A percentile compares a stretch with the other conserved stretches of the same genome.
Conservation (phyloP, 1,140 invertebrate species). For the Choristoneura fumiferana region DNA sequence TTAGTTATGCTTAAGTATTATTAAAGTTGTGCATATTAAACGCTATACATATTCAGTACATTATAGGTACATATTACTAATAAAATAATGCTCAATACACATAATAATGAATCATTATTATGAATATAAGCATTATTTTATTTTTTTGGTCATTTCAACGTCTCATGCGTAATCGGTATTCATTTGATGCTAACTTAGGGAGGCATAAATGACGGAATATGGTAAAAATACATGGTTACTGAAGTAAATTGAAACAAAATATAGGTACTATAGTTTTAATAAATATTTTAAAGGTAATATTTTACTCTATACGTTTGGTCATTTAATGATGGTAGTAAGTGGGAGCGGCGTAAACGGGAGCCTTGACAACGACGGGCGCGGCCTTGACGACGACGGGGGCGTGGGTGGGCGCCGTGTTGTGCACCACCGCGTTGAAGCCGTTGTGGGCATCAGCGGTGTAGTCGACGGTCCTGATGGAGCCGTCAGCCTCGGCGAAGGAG, state of each 20-base stretch:
- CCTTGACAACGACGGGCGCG: constrained; percentile 33
- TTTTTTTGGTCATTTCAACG: too few species aligned
- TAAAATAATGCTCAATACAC: too few species aligned
- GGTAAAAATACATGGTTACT: too few species aligned
- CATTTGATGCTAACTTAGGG: too few species aligned
- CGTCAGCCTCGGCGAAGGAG: constrained; percentile 77
- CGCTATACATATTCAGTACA: too few species aligned
- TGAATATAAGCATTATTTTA: too few species aligned
- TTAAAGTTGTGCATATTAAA: too few species aligned
- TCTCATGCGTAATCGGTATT: too few species aligned
- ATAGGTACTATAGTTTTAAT: constrained; percentile 8
- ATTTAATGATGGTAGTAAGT: constrained; percentile 39
- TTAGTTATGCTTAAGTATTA: too few species aligned
- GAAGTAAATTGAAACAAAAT: background rate
- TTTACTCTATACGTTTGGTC: background rate
- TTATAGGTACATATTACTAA: too few species aligned
- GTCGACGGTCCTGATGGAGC: constrained; percentile 77
- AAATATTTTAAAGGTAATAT: constrained; percentile 1
- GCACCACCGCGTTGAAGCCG: constrained; percentile 80
- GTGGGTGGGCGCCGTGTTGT: constrained; percentile 74
- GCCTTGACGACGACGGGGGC: constrained; percentile 42
- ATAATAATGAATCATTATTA: too few species aligned
- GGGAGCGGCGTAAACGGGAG: constrained; percentile 26
- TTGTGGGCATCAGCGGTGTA: constrained; percentile 78
- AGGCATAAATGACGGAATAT: too few species aligned